Evolutionary conservation across 2,113 vertebrate genomes (phyloP).

Genomic region (Tringa solitaria): DNA sequence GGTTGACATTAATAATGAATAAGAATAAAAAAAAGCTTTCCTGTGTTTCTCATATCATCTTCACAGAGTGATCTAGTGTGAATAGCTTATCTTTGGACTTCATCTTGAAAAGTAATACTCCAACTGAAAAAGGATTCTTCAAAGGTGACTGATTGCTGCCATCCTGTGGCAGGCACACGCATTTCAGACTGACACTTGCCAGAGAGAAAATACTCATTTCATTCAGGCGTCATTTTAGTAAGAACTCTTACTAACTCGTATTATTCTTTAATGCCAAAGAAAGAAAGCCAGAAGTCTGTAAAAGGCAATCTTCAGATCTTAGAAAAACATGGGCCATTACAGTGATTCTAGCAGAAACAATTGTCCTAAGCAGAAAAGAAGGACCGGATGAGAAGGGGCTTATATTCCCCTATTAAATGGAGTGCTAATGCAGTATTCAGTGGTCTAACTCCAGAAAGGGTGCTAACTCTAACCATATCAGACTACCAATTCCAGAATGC

Average conservation of each 20-base stretch:
- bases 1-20: background rate
- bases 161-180: constrained; percentile 24
- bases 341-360: background rate
- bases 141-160: constrained; percentile 29
- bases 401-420: background rate
- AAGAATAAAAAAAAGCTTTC: background rate
- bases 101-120: accelerated
- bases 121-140: background rate
- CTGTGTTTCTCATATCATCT: background rate
- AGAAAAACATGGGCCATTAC: background rate
- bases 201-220: background rate
- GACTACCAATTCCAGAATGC: background rate
- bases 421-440: background rate
- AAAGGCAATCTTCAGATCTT: background rate
- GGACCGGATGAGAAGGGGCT: background rate
- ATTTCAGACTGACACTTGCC: background rate
- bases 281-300: background rate
- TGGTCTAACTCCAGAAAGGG: background rate
- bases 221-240: background rate
- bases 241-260: background rate
- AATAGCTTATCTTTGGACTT: background rate
- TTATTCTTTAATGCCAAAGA: background rate
- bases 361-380: background rate
- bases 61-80: background rate
- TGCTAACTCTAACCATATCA: background rate